Conservation (phyloP, 2,113 vertebrate species). For the Odobenus rosmarus region DNA sequence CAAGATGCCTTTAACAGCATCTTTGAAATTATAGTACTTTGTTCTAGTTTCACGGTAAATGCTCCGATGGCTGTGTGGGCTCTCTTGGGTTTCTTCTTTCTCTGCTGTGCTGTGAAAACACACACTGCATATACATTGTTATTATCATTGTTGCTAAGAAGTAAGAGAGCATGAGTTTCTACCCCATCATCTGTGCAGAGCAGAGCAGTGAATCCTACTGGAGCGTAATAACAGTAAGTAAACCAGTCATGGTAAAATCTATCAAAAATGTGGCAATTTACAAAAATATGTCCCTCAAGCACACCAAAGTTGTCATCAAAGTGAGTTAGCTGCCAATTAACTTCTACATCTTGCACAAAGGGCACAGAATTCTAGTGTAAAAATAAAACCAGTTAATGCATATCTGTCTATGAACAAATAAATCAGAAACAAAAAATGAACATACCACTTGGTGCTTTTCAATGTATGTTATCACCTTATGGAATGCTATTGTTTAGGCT, state of each 20-base stretch:
- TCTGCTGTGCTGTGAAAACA: conserved; percentile 64
- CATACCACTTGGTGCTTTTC: conserved; percentile 41
- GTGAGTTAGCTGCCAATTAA: conserved; percentile 85
- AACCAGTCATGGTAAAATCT: conserved; percentile 80
- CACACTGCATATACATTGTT: conserved; percentile 34
- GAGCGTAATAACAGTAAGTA: conserved; percentile 80
- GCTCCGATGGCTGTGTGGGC: conserved; percentile 18
- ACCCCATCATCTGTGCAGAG: conserved; percentile 63
- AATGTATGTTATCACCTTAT: background rate
- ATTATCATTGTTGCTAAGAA: conserved; percentile 68
- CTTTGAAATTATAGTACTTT: conserved; percentile 72
- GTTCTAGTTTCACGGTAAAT: conserved; percentile 72
- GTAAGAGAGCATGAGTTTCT: conserved; percentile 62
- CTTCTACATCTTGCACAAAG: conserved; percentile 81
- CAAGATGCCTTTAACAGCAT: conserved; percentile 57
- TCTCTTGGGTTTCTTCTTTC: conserved; percentile 63
- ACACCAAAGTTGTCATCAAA: conserved; percentile 81
- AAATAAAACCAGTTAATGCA: conserved; percentile 80
- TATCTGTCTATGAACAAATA: conserved; percentile 70
- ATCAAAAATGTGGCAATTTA: conserved; percentile 81
- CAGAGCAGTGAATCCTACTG: conserved; percentile 75
- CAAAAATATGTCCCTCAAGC: conserved; percentile 81
- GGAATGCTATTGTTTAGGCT: background rate
- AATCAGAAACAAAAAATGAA: conserved; percentile 75
- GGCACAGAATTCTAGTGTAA: conserved; percentile 72